Evolutionary conservation across 2,113 vertebrate genomes (phyloP).

Genomic region (Vombatus ursinus): DNA sequence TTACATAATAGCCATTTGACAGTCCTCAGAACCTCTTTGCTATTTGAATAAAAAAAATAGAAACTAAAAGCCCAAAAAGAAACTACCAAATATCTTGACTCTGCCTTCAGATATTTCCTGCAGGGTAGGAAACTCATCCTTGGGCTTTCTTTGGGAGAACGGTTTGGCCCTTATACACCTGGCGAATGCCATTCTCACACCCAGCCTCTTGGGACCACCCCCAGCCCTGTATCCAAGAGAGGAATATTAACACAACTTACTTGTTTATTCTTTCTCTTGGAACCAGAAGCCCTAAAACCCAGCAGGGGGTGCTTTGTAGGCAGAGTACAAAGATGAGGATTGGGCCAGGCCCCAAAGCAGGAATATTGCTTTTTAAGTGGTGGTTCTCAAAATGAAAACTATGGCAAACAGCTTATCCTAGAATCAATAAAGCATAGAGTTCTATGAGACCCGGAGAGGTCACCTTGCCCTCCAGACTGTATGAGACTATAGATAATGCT

Average conservation of each 20-base stretch:
- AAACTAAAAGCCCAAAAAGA: not conserved
- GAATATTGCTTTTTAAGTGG: not conserved
- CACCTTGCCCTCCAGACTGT: not conserved
- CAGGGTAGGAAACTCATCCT: slow-evolving; percentile 26
- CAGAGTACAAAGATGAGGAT: not conserved
- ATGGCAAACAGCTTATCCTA: not conserved
- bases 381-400: not conserved
- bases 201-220: slow-evolving; percentile 59
- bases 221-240: slow-evolving; percentile 56
- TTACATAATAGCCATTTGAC: not conserved
- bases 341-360: not conserved
- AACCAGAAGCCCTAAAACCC: not conserved
- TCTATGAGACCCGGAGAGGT: not conserved
- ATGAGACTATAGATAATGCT: not conserved
- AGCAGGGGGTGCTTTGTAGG: not conserved
- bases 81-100: slow-evolving; percentile 43
- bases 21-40: not conserved
- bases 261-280: slow-evolving; percentile 58
- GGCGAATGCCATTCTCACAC: slow-evolving; percentile 1
- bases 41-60: too few species aligned
- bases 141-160: not conserved
- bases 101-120: slow-evolving; percentile 53
- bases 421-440: not conserved
- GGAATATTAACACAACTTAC: slow-evolving; percentile 41
- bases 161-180: slow-evolving; percentile 46